Evolutionary conservation across 2,888 invertebrate genomes (phyloP), one percentile per base, ranked within the genome.

Genomic region (Agrilus biguttatus): DNA sequence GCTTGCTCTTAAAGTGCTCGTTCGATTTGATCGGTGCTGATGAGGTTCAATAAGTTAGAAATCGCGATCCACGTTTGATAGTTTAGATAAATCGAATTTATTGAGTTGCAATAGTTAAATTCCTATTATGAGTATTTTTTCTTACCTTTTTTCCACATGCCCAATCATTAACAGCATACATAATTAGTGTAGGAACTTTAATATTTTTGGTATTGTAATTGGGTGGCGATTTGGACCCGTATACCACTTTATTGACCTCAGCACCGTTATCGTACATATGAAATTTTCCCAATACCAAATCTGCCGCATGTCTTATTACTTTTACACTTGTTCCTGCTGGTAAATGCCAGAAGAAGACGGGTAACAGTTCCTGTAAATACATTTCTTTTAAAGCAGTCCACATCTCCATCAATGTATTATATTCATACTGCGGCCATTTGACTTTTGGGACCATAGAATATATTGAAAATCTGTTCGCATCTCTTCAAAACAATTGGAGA

Each of bases 141-240:
- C 64, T 60, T 65, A 75, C 76, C 52, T 61, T 55, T 61, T 71
- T 71, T 28, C 69, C 70, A 21, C 77, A 74, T 5, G 80, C 60
- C 59, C 71, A 72, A 55, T 82, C 82, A 51, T 77, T 77, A 45
- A 71, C 70, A 10, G 78, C 78, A 49, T 78, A 78, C 38, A 78
- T 69, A 14, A 80, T 52, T 2, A 69, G 65, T 3, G 77, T 71
- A 0, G 81, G 80, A 33, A 75, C 70, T 51, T 63, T 68, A 2
- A 79, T 73, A 45, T 72, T 75, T 5, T 69, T 65, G 14, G 81
- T 56, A 48, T 77, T 70, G 53, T 80, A 82, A 35, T 59, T 60
- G 0, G 73, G 72, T 0, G 79, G 77, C 34, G 65, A 68, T 2
- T 69, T 63, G 3, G 62, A 61, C 1, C 75, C 76, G 51, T 71